Percentiles rank a stretch among this genome's conserved stretches.
These are phyloP conservation scores for Distichodus sexfasciatus DNA, from an alignment of 2,797 vertebrate species.

Conservation along the genomic window DNA sequence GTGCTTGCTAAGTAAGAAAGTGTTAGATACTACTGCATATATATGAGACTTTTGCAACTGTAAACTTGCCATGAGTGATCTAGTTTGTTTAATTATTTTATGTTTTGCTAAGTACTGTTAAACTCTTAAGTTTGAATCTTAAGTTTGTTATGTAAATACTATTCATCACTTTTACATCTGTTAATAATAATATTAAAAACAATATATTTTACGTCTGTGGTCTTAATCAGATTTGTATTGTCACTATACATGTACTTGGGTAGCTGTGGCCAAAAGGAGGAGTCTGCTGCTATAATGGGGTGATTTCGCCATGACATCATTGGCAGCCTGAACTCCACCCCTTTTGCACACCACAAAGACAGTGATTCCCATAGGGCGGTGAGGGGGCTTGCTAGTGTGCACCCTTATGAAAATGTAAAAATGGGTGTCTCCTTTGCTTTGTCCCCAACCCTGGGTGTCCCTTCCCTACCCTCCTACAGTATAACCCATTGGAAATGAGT, in stretches of 20 bases:
- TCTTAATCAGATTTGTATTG: not conserved
- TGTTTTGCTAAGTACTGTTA: too few species aligned
- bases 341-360: slow-evolving; percentile 17
- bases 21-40: too few species aligned
- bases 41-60: too few species aligned
- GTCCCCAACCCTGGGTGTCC: slow-evolving; percentile 44
- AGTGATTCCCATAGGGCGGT: slow-evolving; percentile 23
- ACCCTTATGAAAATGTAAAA: slow-evolving; percentile 52
- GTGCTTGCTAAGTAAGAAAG: too few species aligned
- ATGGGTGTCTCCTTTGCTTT: slow-evolving; percentile 42
- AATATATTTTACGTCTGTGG: not conserved
- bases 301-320: slow-evolving; percentile 47
- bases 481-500: slow-evolving; percentile 45
- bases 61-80: too few species aligned
- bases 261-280: not conserved
- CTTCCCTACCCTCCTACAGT: slow-evolving; percentile 22
- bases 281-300: slow-evolving; percentile 23
- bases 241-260: not conserved
- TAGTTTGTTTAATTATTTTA: too few species aligned
- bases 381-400: slow-evolving; percentile 30
- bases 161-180: too few species aligned
- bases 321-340: slow-evolving; percentile 45
- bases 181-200: too few species aligned
- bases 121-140: too few species aligned
- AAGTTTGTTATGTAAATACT: too few species aligned